These are phyloP conservation scores for Archaeoteleia sp. DNA, from an alignment of 2,888 invertebrate species.

Conservation along the genomic window DNA sequence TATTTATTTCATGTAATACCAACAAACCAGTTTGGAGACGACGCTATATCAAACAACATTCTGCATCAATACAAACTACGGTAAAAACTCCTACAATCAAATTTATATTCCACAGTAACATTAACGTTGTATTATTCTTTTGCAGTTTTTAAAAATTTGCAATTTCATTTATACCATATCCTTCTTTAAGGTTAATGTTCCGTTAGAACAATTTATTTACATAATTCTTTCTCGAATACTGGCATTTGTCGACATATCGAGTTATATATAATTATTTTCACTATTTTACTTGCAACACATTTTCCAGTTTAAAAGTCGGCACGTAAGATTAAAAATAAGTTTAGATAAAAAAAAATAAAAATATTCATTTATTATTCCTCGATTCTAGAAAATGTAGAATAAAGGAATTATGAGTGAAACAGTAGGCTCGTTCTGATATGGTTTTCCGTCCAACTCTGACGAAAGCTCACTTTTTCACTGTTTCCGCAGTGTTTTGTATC, in stretches of 20 bases:
- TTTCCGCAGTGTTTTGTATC: constrained; percentile 48
- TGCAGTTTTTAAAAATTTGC: not conserved
- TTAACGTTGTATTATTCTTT: not conserved
- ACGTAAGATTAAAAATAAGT: not conserved
- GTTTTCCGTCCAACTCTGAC: constrained; percentile 31
- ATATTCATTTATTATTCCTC: constrained; percentile 35
- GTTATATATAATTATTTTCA: constrained; percentile 37
- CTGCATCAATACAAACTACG: constrained; percentile 40
- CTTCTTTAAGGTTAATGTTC: not conserved
- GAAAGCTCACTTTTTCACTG: constrained; percentile 41
- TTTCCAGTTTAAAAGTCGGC: not conserved
- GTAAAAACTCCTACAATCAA: constrained; percentile 49
- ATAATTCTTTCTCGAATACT: constrained; percentile 33
- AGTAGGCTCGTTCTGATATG: constrained; percentile 70
- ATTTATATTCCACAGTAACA: constrained; percentile 37
- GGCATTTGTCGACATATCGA: constrained; percentile 22
- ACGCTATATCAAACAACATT: constrained; percentile 48
- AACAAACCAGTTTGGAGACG: constrained; percentile 44
- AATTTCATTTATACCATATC: not conserved
- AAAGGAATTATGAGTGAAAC: constrained; percentile 59
- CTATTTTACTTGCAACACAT: constrained; percentile 30
- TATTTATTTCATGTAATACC: constrained; percentile 50
- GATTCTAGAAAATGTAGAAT: constrained; percentile 58
- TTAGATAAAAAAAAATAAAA: constrained; percentile 1
- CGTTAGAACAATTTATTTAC: constrained; percentile 1